phyloP scores from a whole-genome alignment of 2,797 vertebrate species.

The Erithacus rubecula region DNA sequence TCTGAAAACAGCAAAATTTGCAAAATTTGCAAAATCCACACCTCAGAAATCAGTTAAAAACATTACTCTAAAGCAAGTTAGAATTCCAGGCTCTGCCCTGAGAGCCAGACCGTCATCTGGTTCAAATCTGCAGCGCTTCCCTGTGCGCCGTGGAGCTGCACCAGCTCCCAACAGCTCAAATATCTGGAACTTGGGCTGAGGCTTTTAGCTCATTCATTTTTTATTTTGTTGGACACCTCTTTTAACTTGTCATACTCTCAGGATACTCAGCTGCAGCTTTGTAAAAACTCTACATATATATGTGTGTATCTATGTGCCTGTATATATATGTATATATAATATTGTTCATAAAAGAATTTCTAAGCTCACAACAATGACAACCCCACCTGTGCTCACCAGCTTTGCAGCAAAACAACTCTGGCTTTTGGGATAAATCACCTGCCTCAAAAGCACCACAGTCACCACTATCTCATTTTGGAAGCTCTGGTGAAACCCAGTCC shows the following conservation, averaged over 20 bases:
- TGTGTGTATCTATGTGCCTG: rapidly evolving
- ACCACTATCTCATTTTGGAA: neutral
- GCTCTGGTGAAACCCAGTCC: neutral
- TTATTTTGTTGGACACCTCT: neutral
- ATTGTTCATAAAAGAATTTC: neutral
- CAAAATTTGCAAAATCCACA: neutral
- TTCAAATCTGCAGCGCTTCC: constrained; percentile 46
- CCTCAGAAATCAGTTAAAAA: neutral
- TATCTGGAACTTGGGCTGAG: neutral
- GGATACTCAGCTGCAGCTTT: neutral
- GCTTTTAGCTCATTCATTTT: constrained; percentile 25
- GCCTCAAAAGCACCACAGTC: neutral
- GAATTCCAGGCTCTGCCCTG: neutral
- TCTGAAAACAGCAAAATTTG: neutral
- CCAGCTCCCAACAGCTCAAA: constrained; percentile 16
- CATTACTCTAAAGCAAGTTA: neutral
- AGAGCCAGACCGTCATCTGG: constrained; percentile 55
- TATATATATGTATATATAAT: rapidly evolving
- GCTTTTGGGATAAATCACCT: neutral
- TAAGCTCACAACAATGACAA: neutral
- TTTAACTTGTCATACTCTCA: neutral
- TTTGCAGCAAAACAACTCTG: neutral
- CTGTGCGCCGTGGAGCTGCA: neutral
- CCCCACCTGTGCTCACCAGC: neutral
- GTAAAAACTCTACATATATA: neutral